phyloP scores from a whole-genome alignment of 2,797 vertebrate genomes.

The Chromis chromis region DNA sequence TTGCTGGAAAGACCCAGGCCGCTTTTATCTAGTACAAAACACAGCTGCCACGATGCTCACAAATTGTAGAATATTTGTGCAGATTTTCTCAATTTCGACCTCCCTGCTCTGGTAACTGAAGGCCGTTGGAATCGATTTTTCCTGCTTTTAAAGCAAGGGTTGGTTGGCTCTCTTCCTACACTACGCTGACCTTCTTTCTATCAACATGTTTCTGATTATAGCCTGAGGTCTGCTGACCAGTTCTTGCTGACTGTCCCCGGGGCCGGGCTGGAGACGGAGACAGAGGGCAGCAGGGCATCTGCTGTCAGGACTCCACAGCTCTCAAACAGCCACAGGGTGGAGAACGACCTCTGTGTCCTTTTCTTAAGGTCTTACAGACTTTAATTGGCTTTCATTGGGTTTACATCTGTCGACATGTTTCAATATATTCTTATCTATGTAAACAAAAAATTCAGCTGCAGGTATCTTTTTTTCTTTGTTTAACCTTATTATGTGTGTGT shows the following conservation, averaged over 20 bases:
- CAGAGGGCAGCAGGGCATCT: slow-evolving; percentile 37
- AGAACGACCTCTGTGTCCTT: slow-evolving; percentile 28
- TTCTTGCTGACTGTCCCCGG: slow-evolving; percentile 15
- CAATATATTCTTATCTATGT: not conserved
- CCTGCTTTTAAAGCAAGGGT: slow-evolving; percentile 18
- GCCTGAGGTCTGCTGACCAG: slow-evolving; percentile 40
- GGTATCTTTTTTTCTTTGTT: not conserved
- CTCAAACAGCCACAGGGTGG: slow-evolving; percentile 28
- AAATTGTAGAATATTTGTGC: not conserved
- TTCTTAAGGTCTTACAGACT: slow-evolving; percentile 18
- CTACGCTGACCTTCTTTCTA: slow-evolving; percentile 48
- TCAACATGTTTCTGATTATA: slow-evolving; percentile 18
- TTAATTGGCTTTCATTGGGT: slow-evolving; percentile 1
- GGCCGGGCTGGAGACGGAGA: slow-evolving; percentile 26
- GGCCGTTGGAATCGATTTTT: slow-evolving; percentile 21
- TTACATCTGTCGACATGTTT: slow-evolving; percentile 16
- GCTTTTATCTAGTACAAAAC: slow-evolving; percentile 3
- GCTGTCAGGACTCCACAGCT: slow-evolving; percentile 30
- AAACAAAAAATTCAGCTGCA: not conserved
- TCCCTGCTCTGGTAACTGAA: not conserved
- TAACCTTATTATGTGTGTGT: not conserved
- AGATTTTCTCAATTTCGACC: slow-evolving; percentile 1
- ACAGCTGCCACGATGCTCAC: slow-evolving; percentile 2
- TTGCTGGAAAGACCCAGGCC: slow-evolving; percentile 23
- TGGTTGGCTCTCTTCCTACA: slow-evolving; percentile 31